phyloP scores from a whole-genome alignment of 2,888 invertebrate species.

The Listrodromus nycthemerus region DNA sequence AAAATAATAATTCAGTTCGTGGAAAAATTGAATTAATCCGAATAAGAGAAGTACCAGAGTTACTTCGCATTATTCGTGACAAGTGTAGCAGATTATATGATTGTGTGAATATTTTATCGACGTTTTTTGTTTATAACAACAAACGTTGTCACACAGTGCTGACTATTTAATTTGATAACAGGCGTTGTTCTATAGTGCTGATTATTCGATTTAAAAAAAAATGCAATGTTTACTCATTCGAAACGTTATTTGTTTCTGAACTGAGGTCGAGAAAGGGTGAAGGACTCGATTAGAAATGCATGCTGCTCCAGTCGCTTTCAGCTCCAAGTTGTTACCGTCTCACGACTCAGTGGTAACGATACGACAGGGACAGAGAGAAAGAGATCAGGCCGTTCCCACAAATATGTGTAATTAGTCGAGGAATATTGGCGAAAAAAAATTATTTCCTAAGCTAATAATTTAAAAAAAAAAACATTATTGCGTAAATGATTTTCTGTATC shows the following conservation, averaged over 20 bases:
- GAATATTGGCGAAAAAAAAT: background rate
- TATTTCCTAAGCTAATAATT: background rate
- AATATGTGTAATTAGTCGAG: background rate
- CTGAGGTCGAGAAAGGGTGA: background rate
- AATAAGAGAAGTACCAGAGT: background rate
- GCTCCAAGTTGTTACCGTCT: slow-evolving; percentile 14
- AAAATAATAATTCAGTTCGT: background rate
- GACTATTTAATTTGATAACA: background rate
- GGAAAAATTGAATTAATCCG: background rate
- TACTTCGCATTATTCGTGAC: background rate
- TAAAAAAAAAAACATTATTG: slow-evolving; percentile 4
- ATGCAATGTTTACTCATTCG: background rate
- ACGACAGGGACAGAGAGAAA: background rate
- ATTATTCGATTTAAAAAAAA: background rate
- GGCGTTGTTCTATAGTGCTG: background rate
- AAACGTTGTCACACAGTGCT: background rate
- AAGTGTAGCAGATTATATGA: background rate
- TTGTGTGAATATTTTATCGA: background rate
- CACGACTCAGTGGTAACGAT: slow-evolving; percentile 13
- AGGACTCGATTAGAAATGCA: slow-evolving; percentile 16
- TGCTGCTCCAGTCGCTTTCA: slow-evolving; percentile 19
- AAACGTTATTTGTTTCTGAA: background rate
- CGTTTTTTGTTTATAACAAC: background rate
- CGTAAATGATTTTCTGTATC: background rate
- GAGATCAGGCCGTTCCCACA: background rate